Evolutionary conservation across 2,797 vertebrate genomes (phyloP).

Genomic region (Heliangelus exortis): DNA sequence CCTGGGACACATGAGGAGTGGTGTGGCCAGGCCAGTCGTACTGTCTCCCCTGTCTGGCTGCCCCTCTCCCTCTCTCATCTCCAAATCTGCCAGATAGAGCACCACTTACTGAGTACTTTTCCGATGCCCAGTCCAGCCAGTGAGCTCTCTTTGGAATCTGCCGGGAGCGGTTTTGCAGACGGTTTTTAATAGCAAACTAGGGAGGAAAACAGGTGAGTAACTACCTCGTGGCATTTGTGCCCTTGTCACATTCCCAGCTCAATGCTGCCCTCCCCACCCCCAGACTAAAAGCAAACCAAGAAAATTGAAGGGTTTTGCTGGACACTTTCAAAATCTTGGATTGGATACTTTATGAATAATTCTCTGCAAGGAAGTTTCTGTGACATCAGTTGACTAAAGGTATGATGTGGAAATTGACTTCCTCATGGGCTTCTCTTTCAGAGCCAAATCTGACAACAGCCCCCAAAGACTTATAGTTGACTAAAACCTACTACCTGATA

Average conservation of each 20-base stretch:
- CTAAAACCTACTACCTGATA: background rate
- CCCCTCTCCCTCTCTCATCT: background rate
- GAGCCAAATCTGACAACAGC: background rate
- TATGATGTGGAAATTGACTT: background rate
- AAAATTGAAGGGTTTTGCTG: background rate
- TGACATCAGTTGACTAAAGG: background rate
- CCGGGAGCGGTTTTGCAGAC: conserved; percentile 80
- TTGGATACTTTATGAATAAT: background rate
- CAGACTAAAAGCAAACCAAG: background rate
- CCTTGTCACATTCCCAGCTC: background rate
- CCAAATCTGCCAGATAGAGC: background rate
- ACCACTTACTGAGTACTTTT: conserved; percentile 89
- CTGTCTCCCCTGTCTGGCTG: background rate
- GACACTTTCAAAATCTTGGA: background rate
- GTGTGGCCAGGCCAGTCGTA: background rate
- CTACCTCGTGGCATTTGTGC: rapidly evolving
- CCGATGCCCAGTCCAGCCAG: conserved; percentile 97
- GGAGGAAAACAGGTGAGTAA: conserved; percentile 11
- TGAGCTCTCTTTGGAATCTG: conserved; percentile 81
- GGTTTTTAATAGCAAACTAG: conserved; percentile 91
- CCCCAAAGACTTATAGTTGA: background rate
- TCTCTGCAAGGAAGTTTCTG: background rate
- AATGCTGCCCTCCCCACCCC: background rate
- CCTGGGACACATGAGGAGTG: rapidly evolving
- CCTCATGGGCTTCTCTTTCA: background rate